Evolutionary conservation across 2,113 vertebrate species (phyloP).

Genomic region (Chitala chitala): DNA sequence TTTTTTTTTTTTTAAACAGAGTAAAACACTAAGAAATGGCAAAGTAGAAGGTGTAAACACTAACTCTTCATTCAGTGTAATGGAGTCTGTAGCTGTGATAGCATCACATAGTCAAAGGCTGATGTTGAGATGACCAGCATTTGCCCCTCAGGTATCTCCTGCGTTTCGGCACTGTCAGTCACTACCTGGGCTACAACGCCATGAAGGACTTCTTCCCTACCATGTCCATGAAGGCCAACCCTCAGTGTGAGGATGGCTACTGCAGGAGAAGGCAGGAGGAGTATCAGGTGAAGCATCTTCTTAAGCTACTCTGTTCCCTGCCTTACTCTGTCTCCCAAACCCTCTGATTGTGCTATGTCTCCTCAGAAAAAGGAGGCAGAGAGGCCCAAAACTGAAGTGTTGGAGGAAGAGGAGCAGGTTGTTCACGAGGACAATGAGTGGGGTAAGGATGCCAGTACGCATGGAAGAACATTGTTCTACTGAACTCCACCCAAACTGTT

Average conservation of each 20-base stretch:
- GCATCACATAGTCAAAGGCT: background rate
- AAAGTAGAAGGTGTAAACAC: no score
- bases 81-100: background rate
- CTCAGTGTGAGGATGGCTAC: slow-evolving; percentile 78
- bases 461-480: background rate
- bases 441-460: slow-evolving; percentile 62
- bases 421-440: slow-evolving; percentile 90
- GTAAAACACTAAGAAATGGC: no score
- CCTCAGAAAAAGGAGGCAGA: slow-evolving; percentile 69
- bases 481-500: background rate
- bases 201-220: slow-evolving; percentile 96
- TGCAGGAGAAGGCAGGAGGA: slow-evolving; percentile 83
- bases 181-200: slow-evolving; percentile 94
- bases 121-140: background rate
- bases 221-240: slow-evolving; percentile 93
- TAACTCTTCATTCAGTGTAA: no score
- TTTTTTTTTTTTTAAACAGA: no score
- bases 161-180: slow-evolving; percentile 87
- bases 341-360: slow-evolving; percentile 18
- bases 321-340: background rate
- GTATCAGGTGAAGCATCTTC: slow-evolving; percentile 75
- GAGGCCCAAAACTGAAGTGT: slow-evolving; percentile 63
- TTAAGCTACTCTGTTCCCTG: no score
- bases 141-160: slow-evolving; percentile 72
- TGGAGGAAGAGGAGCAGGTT: slow-evolving; percentile 67